Percentiles rank a stretch among this genome's conserved stretches.
These are phyloP conservation scores for Zoroaster sp. DNA, from an alignment of 53 echinoderm and acorn worm genomes.

Conservation along the genomic window DNA sequence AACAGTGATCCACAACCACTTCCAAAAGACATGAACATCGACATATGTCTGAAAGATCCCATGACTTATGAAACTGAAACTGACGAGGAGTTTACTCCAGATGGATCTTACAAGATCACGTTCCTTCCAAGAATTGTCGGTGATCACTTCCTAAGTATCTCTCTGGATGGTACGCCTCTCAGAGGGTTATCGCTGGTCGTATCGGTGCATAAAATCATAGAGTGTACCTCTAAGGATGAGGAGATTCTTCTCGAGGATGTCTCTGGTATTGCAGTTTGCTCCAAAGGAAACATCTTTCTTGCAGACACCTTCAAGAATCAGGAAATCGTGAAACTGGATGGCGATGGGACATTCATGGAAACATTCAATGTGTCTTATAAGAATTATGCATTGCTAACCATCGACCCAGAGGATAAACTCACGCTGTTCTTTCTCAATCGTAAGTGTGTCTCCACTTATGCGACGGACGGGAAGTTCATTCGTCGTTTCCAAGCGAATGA, in stretches of 20 bases:
- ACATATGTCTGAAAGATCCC: slow-evolving; percentile 60
- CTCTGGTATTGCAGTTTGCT: slow-evolving; percentile 64
- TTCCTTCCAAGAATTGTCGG: slow-evolving; percentile 71
- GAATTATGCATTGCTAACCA: slow-evolving; percentile 65
- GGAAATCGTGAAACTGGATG: slow-evolving; percentile 63
- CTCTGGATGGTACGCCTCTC: slow-evolving; percentile 56
- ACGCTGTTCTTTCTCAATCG: slow-evolving; percentile 67
- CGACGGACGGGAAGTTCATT: slow-evolving; percentile 60
- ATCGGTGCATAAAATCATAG: slow-evolving; percentile 62
- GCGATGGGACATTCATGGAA: slow-evolving; percentile 63
- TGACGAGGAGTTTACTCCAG: slow-evolving; percentile 24
- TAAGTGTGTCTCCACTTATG: slow-evolving; percentile 65
- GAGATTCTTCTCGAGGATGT: slow-evolving; percentile 71
- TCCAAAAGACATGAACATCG: slow-evolving; percentile 65
- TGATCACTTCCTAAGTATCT: slow-evolving; percentile 61
- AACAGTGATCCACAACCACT: slow-evolving; percentile 51
- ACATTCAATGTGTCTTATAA: slow-evolving; percentile 74
- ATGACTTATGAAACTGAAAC: slow-evolving; percentile 51
- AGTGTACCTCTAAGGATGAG: slow-evolving; percentile 53
- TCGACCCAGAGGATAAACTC: slow-evolving; percentile 68
- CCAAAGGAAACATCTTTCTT: slow-evolving; percentile 76
- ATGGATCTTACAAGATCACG: slow-evolving; percentile 61
- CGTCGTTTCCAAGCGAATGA: slow-evolving; percentile 67
- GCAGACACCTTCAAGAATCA: slow-evolving; percentile 82
- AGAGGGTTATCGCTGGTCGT: slow-evolving; percentile 54